Conservation (phyloP, 2,113 vertebrate species). For the Felis catus region DNA sequence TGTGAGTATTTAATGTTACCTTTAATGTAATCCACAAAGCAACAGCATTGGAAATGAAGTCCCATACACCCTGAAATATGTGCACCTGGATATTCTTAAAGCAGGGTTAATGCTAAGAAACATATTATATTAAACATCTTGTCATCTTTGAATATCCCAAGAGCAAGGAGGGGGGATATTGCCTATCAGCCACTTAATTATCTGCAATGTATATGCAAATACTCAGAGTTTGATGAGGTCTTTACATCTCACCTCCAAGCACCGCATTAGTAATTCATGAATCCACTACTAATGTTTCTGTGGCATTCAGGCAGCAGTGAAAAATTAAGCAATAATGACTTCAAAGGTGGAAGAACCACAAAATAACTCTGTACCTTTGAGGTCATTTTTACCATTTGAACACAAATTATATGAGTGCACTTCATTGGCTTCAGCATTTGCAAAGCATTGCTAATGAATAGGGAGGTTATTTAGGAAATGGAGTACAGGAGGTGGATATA, state of each 20-base stretch:
- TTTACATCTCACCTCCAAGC: slow-evolving; percentile 83
- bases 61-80: slow-evolving; percentile 43
- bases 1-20: slow-evolving; percentile 39
- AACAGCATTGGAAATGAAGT: slow-evolving; percentile 48
- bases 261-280: slow-evolving; percentile 82
- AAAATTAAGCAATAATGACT: slow-evolving; percentile 81
- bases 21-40: slow-evolving; percentile 59
- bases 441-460: slow-evolving; percentile 58
- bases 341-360: slow-evolving; percentile 75
- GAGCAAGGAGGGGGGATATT: neutral
- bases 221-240: slow-evolving; percentile 80
- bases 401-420: slow-evolving; percentile 60
- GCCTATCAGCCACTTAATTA: slow-evolving; percentile 77
- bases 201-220: slow-evolving; percentile 81
- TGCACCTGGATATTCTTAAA: neutral
- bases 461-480: slow-evolving; percentile 57
- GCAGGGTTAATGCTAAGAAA: slow-evolving; percentile 59
- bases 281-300: slow-evolving; percentile 58
- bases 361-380: slow-evolving; percentile 74
- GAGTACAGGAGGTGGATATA: slow-evolving; percentile 42
- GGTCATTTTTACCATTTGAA: slow-evolving; percentile 77
- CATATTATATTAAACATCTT: slow-evolving; percentile 58
- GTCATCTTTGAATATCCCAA: slow-evolving; percentile 22
- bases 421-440: slow-evolving; percentile 66
- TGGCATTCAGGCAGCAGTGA: slow-evolving; percentile 66